phyloP scores from a whole-genome alignment of 2,797 vertebrate genomes.

The Dicrostonyx torquatus region DNA sequence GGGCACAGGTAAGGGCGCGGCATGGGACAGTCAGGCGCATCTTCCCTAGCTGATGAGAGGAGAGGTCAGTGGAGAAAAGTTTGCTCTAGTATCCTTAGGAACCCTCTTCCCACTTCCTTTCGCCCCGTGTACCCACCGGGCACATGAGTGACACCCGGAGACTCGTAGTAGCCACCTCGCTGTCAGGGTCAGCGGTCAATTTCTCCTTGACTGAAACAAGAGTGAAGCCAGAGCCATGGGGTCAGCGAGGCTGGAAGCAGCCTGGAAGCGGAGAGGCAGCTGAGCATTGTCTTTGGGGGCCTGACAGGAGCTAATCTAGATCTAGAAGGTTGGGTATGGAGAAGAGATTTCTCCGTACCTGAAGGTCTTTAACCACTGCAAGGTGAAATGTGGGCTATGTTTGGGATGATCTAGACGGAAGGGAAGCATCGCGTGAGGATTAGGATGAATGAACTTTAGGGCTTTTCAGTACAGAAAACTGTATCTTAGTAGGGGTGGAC shows the following conservation, averaged over 20 bases:
- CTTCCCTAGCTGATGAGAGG: constrained; percentile 85
- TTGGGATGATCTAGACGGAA: neutral
- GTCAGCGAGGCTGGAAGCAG: neutral
- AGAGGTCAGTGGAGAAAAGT: neutral
- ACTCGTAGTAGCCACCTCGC: constrained; percentile 88
- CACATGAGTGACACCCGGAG: constrained; percentile 88
- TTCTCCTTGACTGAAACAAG: constrained; percentile 87
- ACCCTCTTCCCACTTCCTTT: neutral
- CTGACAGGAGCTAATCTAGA: neutral
- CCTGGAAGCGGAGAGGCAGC: constrained; percentile 1
- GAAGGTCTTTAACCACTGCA: neutral
- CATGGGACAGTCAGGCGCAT: constrained; percentile 87
- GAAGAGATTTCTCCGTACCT: neutral
- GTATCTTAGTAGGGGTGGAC: neutral
- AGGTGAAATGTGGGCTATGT: neutral
- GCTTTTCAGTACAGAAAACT: neutral
- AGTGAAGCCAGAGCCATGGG: neutral
- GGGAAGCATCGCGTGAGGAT: neutral
- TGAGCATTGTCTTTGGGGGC: neutral
- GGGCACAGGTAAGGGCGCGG: constrained; percentile 86
- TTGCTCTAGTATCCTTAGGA: neutral
- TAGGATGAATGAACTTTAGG: neutral
- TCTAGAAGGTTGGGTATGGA: neutral
- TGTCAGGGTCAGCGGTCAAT: constrained; percentile 87
- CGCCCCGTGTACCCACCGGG: constrained; percentile 80